Evolutionary conservation across 1,140 invertebrate species (phyloP).

Genomic region (Augochlora pura): DNA sequence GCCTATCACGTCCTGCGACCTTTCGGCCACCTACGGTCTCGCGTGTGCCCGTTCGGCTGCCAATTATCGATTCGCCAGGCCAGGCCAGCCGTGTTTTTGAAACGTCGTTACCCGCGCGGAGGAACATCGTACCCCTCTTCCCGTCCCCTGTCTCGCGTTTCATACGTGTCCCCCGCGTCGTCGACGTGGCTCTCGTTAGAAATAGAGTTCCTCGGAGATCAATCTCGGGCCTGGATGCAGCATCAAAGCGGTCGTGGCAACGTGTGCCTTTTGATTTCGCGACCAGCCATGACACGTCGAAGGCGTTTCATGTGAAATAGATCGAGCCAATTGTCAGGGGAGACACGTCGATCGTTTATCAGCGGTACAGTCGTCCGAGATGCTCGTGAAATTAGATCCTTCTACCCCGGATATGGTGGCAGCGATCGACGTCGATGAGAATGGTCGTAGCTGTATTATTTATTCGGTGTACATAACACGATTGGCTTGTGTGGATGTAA

Average conservation of each 20-base stretch:
- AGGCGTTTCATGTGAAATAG: slow-evolving; percentile 22
- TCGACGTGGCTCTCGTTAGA: slow-evolving; percentile 41
- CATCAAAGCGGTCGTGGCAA: slow-evolving; percentile 39
- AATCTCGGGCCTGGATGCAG: slow-evolving; percentile 38
- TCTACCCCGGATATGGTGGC: not conserved
- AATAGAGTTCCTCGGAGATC: slow-evolving; percentile 52
- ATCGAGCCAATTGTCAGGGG: slow-evolving; percentile 17
- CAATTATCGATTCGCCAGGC: slow-evolving; percentile 45
- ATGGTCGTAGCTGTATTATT: no score
- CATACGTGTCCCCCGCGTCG: not conserved
- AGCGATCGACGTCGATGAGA: no score
- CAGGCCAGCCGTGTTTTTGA: slow-evolving; percentile 30
- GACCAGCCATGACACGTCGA: slow-evolving; percentile 14
- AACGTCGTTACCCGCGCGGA: slow-evolving; percentile 25
- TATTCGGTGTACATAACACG: no score
- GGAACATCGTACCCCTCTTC: slow-evolving; percentile 11
- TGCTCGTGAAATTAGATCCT: slow-evolving; percentile 24
- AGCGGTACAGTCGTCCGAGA: not conserved
- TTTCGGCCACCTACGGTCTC: slow-evolving; percentile 47
- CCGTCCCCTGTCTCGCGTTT: not conserved
- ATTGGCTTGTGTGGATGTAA: no score
- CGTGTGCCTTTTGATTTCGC: slow-evolving; percentile 35
- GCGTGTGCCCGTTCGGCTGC: slow-evolving; percentile 35
- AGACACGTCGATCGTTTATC: slow-evolving; percentile 25
- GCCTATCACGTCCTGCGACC: slow-evolving; percentile 31